Conservation (phyloP, 1,140 invertebrate genomes). For the Halesus radiatus region DNA sequence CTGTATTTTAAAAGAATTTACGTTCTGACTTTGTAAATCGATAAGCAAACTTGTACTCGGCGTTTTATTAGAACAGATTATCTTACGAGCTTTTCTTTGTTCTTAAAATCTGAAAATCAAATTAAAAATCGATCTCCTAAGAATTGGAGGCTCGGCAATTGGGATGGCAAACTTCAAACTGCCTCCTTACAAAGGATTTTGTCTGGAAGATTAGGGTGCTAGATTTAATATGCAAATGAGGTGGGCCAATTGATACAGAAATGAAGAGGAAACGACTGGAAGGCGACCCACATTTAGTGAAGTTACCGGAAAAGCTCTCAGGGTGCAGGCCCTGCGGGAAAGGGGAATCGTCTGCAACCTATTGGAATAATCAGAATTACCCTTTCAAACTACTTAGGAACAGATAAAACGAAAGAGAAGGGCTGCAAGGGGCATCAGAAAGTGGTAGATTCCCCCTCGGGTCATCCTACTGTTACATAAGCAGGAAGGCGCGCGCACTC, state of each 20-base stretch:
- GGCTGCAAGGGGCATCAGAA: too few relatives aligned
- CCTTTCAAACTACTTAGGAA: too few relatives aligned
- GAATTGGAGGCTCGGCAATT: background rate
- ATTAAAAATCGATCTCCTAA: constrained; percentile 1
- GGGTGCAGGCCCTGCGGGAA: background rate
- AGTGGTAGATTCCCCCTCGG: constrained; percentile 23
- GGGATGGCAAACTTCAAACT: background rate
- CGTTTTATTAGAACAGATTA: background rate
- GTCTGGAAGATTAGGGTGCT: background rate
- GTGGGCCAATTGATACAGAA: background rate
- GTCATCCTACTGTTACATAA: constrained; percentile 50
- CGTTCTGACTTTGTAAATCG: too few relatives aligned
- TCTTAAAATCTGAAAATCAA: background rate
- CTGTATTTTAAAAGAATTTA: background rate
- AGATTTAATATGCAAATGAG: too few relatives aligned
- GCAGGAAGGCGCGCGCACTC: constrained; percentile 50
- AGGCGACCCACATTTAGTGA: background rate
- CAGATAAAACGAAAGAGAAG: too few relatives aligned
- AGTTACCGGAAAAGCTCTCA: constrained; percentile 8
- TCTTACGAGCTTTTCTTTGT: background rate
- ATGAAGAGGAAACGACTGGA: background rate
- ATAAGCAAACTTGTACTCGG: too few relatives aligned
- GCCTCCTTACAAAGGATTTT: background rate
- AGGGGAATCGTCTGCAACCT: too few relatives aligned
- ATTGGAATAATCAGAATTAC: too few relatives aligned